Evolutionary conservation across 2,888 invertebrate species (phyloP).

Genomic region (Salticus scenicus): DNA sequence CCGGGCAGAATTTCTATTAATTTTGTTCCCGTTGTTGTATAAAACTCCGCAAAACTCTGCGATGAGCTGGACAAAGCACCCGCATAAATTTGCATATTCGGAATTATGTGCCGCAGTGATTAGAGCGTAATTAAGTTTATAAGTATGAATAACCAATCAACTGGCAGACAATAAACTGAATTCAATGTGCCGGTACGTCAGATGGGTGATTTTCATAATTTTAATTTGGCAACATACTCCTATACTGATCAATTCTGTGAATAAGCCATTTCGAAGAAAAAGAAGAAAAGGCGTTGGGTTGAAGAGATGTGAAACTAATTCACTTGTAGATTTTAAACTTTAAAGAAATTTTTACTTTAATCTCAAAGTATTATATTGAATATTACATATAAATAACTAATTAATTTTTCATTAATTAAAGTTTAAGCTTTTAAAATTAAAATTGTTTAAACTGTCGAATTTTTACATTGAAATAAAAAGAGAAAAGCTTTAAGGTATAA

Average conservation of each 20-base stretch:
- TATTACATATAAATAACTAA: too few relatives aligned
- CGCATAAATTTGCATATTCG: constrained; percentile 14
- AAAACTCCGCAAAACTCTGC: constrained; percentile 11
- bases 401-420: too few relatives aligned
- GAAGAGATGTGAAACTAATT: too few relatives aligned
- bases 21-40: constrained; percentile 6
- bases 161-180: neutral
- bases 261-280: too few relatives aligned
- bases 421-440: too few relatives aligned
- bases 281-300: too few relatives aligned
- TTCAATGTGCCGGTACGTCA: constrained; percentile 8
- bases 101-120: constrained; percentile 7
- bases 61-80: neutral
- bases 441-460: too few relatives aligned
- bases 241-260: neutral
- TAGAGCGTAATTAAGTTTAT: constrained; percentile 14
- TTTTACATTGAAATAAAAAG: too few relatives aligned
- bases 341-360: too few relatives aligned
- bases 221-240: constrained; percentile 14
- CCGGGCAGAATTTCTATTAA: neutral
- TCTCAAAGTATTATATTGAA: too few relatives aligned
- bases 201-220: constrained; percentile 14
- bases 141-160: constrained; percentile 17
- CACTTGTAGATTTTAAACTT: too few relatives aligned
- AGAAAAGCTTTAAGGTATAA: too few relatives aligned